These are phyloP conservation scores for Pyrocoelia pectoralis DNA, from an alignment of 2,888 invertebrate genomes.

Conservation along the genomic window DNA sequence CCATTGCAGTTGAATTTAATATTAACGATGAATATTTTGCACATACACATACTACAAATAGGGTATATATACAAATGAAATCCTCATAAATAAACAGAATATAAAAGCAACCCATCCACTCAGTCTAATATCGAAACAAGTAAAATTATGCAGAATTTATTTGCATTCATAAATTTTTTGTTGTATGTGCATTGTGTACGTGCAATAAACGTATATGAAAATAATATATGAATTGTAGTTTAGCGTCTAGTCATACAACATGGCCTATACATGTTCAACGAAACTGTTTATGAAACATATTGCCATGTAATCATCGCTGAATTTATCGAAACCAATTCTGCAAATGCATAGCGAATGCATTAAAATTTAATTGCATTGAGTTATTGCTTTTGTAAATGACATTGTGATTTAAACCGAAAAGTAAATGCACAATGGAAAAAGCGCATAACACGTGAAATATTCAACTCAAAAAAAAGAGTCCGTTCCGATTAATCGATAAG, in stretches of 20 bases:
- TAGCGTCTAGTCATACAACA: slow-evolving; percentile 25
- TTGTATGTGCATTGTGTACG: slow-evolving; percentile 1
- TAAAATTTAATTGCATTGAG: slow-evolving; percentile 45
- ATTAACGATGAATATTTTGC: no score
- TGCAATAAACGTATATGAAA: slow-evolving; percentile 7
- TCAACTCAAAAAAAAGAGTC: background rate
- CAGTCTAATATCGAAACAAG: background rate
- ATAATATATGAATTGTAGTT: slow-evolving; percentile 19
- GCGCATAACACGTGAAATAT: slow-evolving; percentile 27
- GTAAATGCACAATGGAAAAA: slow-evolving; percentile 24
- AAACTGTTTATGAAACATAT: slow-evolving; percentile 37
- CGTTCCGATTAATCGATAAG: slow-evolving; percentile 11
- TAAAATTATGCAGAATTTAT: slow-evolving; percentile 8
- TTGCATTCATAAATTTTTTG: slow-evolving; percentile 9
- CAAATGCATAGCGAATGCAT: slow-evolving; percentile 36
- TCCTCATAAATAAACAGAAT: background rate
- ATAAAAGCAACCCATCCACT: background rate
- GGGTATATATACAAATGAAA: no score
- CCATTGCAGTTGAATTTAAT: no score
- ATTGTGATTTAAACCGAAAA: slow-evolving; percentile 39
- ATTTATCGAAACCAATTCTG: slow-evolving; percentile 38
- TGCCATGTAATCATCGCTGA: slow-evolving; percentile 31
- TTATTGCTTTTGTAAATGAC: slow-evolving; percentile 43
- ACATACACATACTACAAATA: no score
- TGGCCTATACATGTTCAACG: slow-evolving; percentile 32